Evolutionary conservation across 1,140 invertebrate species (phyloP).

Genomic region (Drosophila eugracilis): DNA sequence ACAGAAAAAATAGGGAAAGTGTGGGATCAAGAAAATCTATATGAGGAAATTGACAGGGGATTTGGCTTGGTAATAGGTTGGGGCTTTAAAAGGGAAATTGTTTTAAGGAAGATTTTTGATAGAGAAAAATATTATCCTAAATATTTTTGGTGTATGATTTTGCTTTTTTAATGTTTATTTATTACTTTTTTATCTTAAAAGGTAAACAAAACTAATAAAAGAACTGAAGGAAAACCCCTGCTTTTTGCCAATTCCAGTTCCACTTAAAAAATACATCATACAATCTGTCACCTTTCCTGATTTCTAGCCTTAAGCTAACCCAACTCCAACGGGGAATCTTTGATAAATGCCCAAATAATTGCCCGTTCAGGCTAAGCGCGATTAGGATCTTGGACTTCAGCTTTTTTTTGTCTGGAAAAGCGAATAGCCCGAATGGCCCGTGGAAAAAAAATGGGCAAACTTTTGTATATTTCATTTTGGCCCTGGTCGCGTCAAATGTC

Average conservation of each 20-base stretch:
- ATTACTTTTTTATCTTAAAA: no score
- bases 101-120: no score
- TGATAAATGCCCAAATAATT: constrained; percentile 56
- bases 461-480: constrained; percentile 37
- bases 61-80: background rate
- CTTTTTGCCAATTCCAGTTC: background rate
- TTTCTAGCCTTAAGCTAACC: background rate
- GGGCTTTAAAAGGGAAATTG: background rate
- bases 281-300: constrained; percentile 30
- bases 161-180: no score
- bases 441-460: constrained; percentile 20
- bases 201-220: no score
- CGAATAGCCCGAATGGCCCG: background rate
- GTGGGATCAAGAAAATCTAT: background rate
- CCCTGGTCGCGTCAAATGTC: constrained; percentile 77
- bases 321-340: constrained; percentile 26
- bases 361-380: constrained; percentile 42
- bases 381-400: constrained; percentile 42
- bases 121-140: no score
- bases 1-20: constrained; percentile 3
- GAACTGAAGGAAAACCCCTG: background rate
- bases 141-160: no score
- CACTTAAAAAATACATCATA: constrained; percentile 14
- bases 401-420: constrained; percentile 4
- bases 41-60: background rate